Base-by-base conservation (phyloP, 2,888 invertebrate genomes). In the Rhingia campestris region DNA sequence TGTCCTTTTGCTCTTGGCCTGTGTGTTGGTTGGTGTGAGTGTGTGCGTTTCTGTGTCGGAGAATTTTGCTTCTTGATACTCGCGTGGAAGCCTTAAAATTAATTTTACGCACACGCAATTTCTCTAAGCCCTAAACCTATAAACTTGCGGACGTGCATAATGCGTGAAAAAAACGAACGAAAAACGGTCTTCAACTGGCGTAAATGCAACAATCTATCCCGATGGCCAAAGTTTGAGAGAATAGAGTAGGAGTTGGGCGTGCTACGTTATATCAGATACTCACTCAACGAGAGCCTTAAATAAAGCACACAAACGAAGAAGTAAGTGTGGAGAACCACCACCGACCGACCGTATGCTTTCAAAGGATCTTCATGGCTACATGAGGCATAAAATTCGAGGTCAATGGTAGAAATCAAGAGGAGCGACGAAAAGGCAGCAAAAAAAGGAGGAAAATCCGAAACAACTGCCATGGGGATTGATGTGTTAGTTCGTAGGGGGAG, bases 341-440 rank as follows among this genome's bases (percentile, higher is more conserved):
- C n/a, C 12, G 49, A 47, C 4, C 37, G 69, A 51, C 22, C 37
- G 22, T 22, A 22, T 2, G 51, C 32, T 41, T 12, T 74, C 47
- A 39, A 67, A 75, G 75, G 75, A 75, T 75, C n/a, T 75, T 67
- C 43, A 39, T 59, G 35, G 45, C 51, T 45, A 59, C 37, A 76
- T 32, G 58, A 58, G 51, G 53, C 30, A 76, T 76, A 39, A 63
- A 82, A 79, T 64, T 74, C 77, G 73, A 82, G 82, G 82, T 82
- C 82, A 82, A 82, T 73, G 73, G 12, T 47, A 61, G 75, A 53
- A 51, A 49, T 63, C 54, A 47, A 47, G 9, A 70, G 30, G 30
- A 12, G 41, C 10, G 6, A 51, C 43, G 14, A 6, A 33, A 49
- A 35, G 22, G 37, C 10, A 37, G 4, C 10, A 59, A 45, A 51